Percentiles rank a stretch among this genome's conserved stretches.
These are phyloP conservation scores for Rhinoderma darwinii DNA, from an alignment of 2,113 vertebrate genomes.

Conservation along the genomic window DNA sequence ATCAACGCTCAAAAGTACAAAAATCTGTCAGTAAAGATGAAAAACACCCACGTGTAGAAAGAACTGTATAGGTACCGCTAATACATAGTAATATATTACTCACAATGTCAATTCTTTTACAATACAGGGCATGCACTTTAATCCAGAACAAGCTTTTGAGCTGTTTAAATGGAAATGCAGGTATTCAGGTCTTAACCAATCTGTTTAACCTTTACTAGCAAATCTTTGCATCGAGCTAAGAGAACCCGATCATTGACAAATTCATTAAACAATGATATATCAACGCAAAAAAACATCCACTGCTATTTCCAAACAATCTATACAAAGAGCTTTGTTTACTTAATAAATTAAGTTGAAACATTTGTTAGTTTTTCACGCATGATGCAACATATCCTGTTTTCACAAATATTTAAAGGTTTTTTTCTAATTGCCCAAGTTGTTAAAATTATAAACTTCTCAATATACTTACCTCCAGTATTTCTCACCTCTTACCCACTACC, in stretches of 20 bases:
- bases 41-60: background rate
- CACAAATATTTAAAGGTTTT: no score
- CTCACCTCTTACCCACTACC: no score
- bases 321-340: conserved; percentile 31
- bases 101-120: conserved; percentile 21
- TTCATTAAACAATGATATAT: conserved; percentile 52
- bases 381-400: background rate
- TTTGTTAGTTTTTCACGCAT: background rate
- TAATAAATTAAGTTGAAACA: background rate
- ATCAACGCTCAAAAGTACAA: background rate
- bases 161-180: conserved; percentile 42
- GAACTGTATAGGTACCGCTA: background rate
- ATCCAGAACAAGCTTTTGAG: conserved; percentile 21
- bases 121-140: conserved; percentile 28
- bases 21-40: background rate
- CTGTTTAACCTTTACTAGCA: conserved; percentile 44
- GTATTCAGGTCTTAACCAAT: conserved; percentile 27
- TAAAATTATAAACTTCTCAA: no score
- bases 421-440: no score
- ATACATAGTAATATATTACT: conserved; percentile 22
- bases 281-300: conserved; percentile 14
- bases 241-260: conserved; percentile 39
- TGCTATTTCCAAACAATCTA: conserved; percentile 44
- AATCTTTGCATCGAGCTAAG: conserved; percentile 23
- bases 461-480: no score